Base-by-base conservation (phyloP, 1,140 invertebrate genomes). In the Philotrypesis tridentata region DNA sequence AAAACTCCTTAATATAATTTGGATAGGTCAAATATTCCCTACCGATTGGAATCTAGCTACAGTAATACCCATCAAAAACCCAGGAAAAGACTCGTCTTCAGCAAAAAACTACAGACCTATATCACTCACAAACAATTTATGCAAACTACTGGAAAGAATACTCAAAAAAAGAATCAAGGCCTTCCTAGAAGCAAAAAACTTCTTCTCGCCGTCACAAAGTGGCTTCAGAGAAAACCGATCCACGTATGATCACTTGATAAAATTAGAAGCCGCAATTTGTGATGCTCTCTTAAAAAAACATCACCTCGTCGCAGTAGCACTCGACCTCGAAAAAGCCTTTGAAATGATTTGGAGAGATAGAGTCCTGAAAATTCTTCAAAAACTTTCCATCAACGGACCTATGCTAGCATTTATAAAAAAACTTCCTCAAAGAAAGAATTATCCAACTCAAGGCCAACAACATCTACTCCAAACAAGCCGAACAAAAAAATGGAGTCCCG, bases 11-110 rank as follows among this genome's bases (percentile, higher is more conserved):
- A 90, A 90, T 72, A 31, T 80, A 17, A 86, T 87, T 1, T 79
- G 88, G 48, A 70, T n/a, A 25, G 74, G 85, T 0, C 17, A 76
- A 60, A 55, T 79, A 61, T 90, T 89, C 68, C 87, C 89, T 1
- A 9, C 1, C 7, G 21, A 29, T 37, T 91, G 89, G 88, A 89
- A 89, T 84, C 74, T 86, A 11, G 89, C 89, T 1, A 88, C 83
- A 4, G 84, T 91, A 6, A 87, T 91, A 31, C 84, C 88, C 0
- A 89, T 92, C 21, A 80, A 25, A 87, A 92, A 87, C 82, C 83
- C 71, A 25, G 65, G 43, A 0, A 85, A 85, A 83, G 63, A 84
- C 31, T 17, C 21, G 2, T 25, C 33, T 2, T 2, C 79, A 29
- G 23, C 3, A 3, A 37, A 37, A 37, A 37, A 76, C 65, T 86